Conservation (phyloP, 92 coral and sea anemone species). For the Heliopora coerulea region DNA sequence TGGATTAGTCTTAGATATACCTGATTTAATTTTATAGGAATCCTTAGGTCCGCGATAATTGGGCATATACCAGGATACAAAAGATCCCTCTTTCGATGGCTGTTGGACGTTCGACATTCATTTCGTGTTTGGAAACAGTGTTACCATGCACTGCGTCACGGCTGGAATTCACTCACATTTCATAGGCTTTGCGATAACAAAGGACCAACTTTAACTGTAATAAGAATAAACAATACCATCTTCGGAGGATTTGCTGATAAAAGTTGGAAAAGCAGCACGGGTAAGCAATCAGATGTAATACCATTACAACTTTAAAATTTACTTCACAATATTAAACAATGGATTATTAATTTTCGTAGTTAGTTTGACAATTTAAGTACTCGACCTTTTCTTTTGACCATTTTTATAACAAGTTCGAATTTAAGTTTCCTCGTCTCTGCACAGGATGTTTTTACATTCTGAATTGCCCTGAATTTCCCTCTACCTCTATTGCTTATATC, state of each 20-base stretch:
- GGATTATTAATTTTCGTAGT: too few relatives aligned
- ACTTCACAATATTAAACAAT: too few relatives aligned
- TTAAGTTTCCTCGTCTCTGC: too few relatives aligned
- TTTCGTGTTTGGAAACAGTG: conserved; percentile 55
- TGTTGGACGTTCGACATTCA: conserved; percentile 26
- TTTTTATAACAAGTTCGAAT: too few relatives aligned
- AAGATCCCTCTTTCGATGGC: conserved; percentile 47
- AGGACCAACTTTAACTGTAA: conserved; percentile 57
- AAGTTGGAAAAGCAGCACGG: conserved; percentile 41
- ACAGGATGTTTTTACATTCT: too few relatives aligned
- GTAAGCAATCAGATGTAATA: not conserved
- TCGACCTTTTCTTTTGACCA: too few relatives aligned
- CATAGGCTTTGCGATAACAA: conserved; percentile 52
- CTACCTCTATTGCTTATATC: too few relatives aligned
- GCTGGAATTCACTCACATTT: conserved; percentile 48
- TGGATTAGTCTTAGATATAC: too few relatives aligned
- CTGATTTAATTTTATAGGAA: too few relatives aligned
- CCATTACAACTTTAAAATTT: not conserved
- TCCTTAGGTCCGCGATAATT: conserved; percentile 44
- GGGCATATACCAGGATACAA: conserved; percentile 52
- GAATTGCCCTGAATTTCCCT: too few relatives aligned
- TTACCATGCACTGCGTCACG: conserved; percentile 53
- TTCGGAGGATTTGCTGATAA: conserved; percentile 67
- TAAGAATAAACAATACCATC: conserved; percentile 39
- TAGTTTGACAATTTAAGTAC: too few relatives aligned